Conservation (phyloP, 35 echinoderm and acorn worm species). For the Chiridota heheva region DNA sequence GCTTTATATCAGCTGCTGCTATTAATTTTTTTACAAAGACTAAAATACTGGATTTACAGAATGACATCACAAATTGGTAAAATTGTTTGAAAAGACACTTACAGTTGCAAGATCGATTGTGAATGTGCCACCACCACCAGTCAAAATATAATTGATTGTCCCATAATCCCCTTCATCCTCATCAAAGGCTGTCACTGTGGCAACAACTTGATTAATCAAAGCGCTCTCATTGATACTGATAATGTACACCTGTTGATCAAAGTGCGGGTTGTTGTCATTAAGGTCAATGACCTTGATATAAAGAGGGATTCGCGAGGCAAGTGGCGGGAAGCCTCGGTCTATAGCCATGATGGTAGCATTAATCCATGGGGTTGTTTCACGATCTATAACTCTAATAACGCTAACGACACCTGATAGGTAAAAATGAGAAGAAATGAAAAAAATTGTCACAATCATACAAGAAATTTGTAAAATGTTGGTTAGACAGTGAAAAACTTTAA, state of each 20-base stretch:
- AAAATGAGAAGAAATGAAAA: too few relatives aligned
- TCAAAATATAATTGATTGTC: slow-evolving; percentile 59
- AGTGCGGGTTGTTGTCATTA: slow-evolving; percentile 95
- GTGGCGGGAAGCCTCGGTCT: slow-evolving; percentile 57
- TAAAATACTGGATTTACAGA: too few relatives aligned
- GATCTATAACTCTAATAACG: slow-evolving; percentile 53
- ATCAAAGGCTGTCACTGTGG: slow-evolving; percentile 62
- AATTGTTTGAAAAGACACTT: too few relatives aligned
- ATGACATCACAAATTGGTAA: too few relatives aligned
- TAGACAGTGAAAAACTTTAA: too few relatives aligned
- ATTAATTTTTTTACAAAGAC: too few relatives aligned
- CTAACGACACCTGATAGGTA: slow-evolving; percentile 73
- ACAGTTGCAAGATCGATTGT: slow-evolving; percentile 65
- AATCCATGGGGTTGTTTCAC: slow-evolving; percentile 65
- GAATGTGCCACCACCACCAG: slow-evolving; percentile 78
- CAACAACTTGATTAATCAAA: slow-evolving; percentile 30
- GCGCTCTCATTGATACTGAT: slow-evolving; percentile 64
- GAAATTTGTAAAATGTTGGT: too few relatives aligned
- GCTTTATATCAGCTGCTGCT: too few relatives aligned
- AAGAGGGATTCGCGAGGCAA: slow-evolving; percentile 53
- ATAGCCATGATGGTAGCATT: slow-evolving; percentile 75
- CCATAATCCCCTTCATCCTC: slow-evolving; percentile 66
- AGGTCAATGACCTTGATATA: slow-evolving; percentile 68
- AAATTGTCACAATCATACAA: too few relatives aligned
- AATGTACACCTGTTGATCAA: slow-evolving; percentile 42